Base-by-base conservation (phyloP, 2,888 invertebrate species). In the Oscheius sp. region DNA sequence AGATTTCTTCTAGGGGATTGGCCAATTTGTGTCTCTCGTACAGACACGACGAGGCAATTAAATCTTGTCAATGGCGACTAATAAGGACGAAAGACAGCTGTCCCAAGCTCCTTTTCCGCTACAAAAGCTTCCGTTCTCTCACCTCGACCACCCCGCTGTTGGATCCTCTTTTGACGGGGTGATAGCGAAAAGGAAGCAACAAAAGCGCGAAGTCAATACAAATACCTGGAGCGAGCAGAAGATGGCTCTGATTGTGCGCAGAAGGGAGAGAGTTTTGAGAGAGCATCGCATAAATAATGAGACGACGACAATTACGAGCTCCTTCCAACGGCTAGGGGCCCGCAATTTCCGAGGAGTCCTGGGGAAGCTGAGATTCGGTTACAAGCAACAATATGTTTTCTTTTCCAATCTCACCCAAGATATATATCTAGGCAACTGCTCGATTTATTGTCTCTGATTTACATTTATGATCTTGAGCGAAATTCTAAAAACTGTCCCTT, bases 41-140 rank as follows among this genome's bases (percentile, higher is more conserved):
- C 61, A 61, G 61, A 45, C 61, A 61, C n/a, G n/a, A n/a, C n/a
- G n/a, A 61, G 61, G 61, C 61, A 61, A 61, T 61, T 61, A 61
- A 61, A 61, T 61, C 61, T 61, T 61, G 61, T 61, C 61, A 61
- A 61, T 61, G 61, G 42, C 61, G 61, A 61, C 61, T 61, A 61
- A 61, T 61, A 61, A 61, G 61, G 61, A 45, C 39, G 33, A 45
- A 61, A 61, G 61, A 61, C 61, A 61, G 61, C 61, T 61, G 61
- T 20, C 42, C 45, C 29, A 20, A 20, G 29, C 27, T 52, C 29
- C 15, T 52, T 25, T 29, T 52, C 25, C 17, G n/a, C 37, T 34
- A 12, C 37, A 25, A 12, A 25, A 4, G 52, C 52, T 52, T 52
- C 52, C 29, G 6, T 29, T 27, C 52, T 52, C 10, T 6, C 29